Evolutionary conservation across 2,113 vertebrate species (phyloP).

Genomic region (Andinoacara biseriatus): DNA sequence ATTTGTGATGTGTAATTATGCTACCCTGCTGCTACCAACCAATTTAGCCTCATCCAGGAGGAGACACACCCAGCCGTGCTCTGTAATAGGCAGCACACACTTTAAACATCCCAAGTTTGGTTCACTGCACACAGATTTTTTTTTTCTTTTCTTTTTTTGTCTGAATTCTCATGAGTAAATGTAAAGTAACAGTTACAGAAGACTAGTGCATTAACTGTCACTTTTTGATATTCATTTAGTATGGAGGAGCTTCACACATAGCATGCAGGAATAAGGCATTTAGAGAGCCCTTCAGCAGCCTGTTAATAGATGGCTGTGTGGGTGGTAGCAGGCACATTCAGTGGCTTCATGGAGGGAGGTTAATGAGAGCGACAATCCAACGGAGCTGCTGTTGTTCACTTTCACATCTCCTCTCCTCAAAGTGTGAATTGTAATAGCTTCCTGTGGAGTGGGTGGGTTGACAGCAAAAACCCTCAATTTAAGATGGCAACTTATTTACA

Average conservation of each 20-base stretch:
- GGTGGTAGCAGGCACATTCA: constrained; percentile 69
- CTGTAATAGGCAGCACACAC: constrained; percentile 54
- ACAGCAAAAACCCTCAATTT: constrained; percentile 60
- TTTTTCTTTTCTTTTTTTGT: background rate
- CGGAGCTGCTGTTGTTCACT: constrained; percentile 66
- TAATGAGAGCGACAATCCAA: constrained; percentile 73
- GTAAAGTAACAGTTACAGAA: constrained; percentile 22
- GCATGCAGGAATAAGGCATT: constrained; percentile 44
- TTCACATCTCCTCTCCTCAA: constrained; percentile 65
- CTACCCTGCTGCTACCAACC: constrained; percentile 51
- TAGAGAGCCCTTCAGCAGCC: constrained; percentile 64
- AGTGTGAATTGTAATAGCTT: constrained; percentile 74
- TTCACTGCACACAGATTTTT: background rate
- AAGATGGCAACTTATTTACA: constrained; percentile 65
- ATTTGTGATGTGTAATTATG: constrained; percentile 76
- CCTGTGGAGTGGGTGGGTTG: constrained; percentile 73
- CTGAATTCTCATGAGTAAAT: background rate
- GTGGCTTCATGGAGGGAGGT: constrained; percentile 71
- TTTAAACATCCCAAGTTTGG: constrained; percentile 21
- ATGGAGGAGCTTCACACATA: constrained; percentile 45
- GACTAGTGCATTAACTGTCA: constrained; percentile 44
- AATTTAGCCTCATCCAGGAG: constrained; percentile 62
- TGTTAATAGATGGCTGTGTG: constrained; percentile 70
- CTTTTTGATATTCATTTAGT: constrained; percentile 52
- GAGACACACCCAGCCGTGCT: constrained; percentile 68